Base-by-base conservation (phyloP, 2,797 vertebrate species). In the Scomberomorus guttatus region DNA sequence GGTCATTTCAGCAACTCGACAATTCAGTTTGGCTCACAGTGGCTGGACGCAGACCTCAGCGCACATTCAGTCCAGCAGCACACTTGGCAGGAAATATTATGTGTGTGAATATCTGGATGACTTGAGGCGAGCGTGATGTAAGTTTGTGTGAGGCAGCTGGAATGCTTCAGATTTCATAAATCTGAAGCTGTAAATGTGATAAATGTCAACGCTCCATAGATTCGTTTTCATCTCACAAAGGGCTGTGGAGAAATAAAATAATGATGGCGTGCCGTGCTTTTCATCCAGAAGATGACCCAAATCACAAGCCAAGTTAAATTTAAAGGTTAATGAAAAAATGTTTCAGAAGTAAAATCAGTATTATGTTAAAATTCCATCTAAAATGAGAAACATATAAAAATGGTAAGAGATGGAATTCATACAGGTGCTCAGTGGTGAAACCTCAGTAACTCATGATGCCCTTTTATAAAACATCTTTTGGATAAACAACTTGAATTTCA, bases 1-100 rank as follows among this genome's bases (percentile, higher is more conserved):
- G 77, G 79, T 80, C 63, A 52, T 48, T 79, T 87, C 66, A 83
- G 87, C 79, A 63, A 77, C 77, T 75, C 74, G 2, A 77, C 84
- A 70, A 76, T 90, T 90, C 60, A 80, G 79, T 90, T 78, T 71
- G 71, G 64, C 80, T 84, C 78, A 42, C 39, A 87, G 87, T 80
- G 15, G 32, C 86, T 87, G 79, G 79, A 87, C 77, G 57, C 75
- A 59, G 66, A 73, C 76, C 77, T 71, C 75, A 51, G 81, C 27
- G 54, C 75, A 78, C 55, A 56, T 18, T 80, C 65, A 72, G 80
- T 77, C 72, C 84, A 54, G 39, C 70, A 77, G 86, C 68, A 60
- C 25, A 65, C 76, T 87, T 87, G 80, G 81, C 81, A 75, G 34
- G 65, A 46, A 70, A 50, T 34, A 34, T 6, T 42, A 24, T 13